Evolutionary conservation across 2,888 invertebrate genomes (phyloP).

Genomic region (Lepidochitona cinerea): DNA sequence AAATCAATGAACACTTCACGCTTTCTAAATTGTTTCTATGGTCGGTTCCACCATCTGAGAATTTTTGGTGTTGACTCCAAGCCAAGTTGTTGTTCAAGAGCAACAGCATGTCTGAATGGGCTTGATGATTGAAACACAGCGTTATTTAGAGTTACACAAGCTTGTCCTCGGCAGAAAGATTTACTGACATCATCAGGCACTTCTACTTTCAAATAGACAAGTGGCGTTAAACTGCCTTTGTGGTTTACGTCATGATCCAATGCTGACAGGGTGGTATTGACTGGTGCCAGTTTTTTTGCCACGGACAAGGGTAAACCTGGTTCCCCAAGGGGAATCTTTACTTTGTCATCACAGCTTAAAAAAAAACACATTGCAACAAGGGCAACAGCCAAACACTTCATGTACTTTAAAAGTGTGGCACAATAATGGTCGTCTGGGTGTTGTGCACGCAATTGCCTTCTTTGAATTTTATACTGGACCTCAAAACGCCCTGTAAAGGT

Average conservation of each 20-base stretch:
- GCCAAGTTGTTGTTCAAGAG: not conserved
- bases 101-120: constrained; percentile 28
- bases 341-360: constrained; percentile 31
- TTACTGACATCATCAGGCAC: constrained; percentile 13
- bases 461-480: constrained; percentile 32
- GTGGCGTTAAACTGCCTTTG: constrained; percentile 22
- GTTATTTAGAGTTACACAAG: constrained; percentile 17
- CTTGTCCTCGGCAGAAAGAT: constrained; percentile 28
- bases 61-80: constrained; percentile 12
- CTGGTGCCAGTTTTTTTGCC: constrained; percentile 25
- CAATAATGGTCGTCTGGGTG: constrained; percentile 33
- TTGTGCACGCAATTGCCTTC: constrained; percentile 21
- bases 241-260: constrained; percentile 34
- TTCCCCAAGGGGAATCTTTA: constrained; percentile 27
- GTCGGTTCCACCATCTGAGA: constrained; percentile 31
- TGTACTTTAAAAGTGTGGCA: constrained; percentile 23
- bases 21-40: constrained; percentile 29
- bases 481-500: constrained; percentile 24
- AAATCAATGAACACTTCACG: constrained; percentile 29
- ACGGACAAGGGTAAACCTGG: constrained; percentile 23
- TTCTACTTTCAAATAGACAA: constrained; percentile 16
- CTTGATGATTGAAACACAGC: constrained; percentile 25
- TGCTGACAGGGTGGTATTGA: constrained; percentile 15
- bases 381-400: constrained; percentile 25
- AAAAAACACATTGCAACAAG: constrained; percentile 8